Conservation (phyloP, 2,888 invertebrate genomes). For the Cantharis rufa region DNA sequence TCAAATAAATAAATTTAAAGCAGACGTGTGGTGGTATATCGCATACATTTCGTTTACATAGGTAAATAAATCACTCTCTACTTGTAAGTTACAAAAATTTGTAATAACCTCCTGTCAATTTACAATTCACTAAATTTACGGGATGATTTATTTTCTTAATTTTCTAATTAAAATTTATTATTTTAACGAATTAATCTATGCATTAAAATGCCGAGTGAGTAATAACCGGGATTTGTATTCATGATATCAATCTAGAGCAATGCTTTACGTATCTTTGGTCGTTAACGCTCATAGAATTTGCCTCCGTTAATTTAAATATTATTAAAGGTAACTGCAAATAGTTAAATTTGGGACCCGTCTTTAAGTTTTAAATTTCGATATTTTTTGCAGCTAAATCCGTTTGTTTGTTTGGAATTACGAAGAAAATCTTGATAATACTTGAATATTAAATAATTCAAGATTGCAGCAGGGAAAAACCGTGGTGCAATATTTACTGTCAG, state of each 20-base stretch:
- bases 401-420: neutral
- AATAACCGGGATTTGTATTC: neutral
- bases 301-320: neutral
- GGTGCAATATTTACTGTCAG: neutral
- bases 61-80: neutral
- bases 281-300: constrained; percentile 1
- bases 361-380: too few relatives aligned
- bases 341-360: neutral
- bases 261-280: neutral
- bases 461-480: neutral
- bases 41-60: neutral
- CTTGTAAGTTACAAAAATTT: neutral
- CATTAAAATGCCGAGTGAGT: neutral
- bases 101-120: neutral
- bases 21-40: neutral
- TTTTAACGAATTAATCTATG: neutral
- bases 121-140: neutral
- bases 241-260: neutral
- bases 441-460: neutral
- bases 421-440: neutral
- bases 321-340: neutral
- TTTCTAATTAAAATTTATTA: neutral
- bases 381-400: too few relatives aligned
- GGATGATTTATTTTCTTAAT: neutral
- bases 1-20: neutral